Conservation (phyloP, 2,113 vertebrate species). For the Toxotes jaculatrix region DNA sequence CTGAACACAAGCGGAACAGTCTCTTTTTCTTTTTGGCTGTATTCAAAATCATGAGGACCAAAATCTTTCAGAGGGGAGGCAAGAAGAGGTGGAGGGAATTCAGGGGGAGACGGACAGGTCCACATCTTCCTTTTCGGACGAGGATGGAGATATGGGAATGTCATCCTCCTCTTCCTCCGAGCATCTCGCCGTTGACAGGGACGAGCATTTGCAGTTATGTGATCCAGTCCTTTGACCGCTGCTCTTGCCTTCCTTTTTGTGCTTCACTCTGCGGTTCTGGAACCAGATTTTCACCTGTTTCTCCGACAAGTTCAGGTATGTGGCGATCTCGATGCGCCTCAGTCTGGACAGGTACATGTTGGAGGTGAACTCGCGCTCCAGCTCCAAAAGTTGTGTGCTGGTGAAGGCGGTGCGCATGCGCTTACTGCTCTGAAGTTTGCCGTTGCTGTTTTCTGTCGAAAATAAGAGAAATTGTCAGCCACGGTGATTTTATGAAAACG, state of each 20-base stretch:
- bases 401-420: constrained; percentile 99
- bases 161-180: constrained; percentile 94
- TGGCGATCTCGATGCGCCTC: constrained; percentile 98
- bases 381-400: constrained; percentile 97
- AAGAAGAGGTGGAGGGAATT: constrained; percentile 47
- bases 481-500: rapidly evolving
- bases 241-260: constrained; percentile 98
- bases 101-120: constrained; percentile 92
- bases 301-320: constrained; percentile 98
- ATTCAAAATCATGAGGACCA: constrained; percentile 65
- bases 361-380: constrained; percentile 98
- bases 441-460: constrained; percentile 88
- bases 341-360: constrained; percentile 99
- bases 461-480: constrained; percentile 33
- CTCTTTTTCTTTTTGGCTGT: constrained; percentile 80
- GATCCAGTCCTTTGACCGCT: constrained; percentile 85
- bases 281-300: constrained; percentile 99
- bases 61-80: constrained; percentile 52
- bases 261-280: constrained; percentile 98
- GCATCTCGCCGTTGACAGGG: constrained; percentile 90
- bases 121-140: constrained; percentile 95
- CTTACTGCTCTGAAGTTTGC: constrained; percentile 97
- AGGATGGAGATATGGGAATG: constrained; percentile 93
- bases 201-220: constrained; percentile 95
- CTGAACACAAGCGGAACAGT: constrained; percentile 72